A percentile compares a stretch with the other conserved stretches of the same genome.
Conservation (phyloP, 1,140 invertebrate species). For the Pogonomyrmex barbatus region DNA sequence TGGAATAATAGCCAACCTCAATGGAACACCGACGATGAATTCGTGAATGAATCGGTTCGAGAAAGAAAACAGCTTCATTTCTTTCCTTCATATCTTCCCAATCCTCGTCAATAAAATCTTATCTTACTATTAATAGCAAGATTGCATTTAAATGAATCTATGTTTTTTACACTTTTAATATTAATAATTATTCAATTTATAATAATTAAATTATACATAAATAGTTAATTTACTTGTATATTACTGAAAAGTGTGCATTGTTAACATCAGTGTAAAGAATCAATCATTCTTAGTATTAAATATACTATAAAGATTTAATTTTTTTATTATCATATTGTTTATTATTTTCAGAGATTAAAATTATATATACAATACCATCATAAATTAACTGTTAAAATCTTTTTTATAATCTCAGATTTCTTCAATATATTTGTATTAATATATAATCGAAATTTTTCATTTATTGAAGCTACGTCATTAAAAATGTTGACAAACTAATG, state of each 20-base stretch:
- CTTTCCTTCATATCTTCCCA: background rate
- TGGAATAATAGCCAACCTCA: slow-evolving; percentile 31
- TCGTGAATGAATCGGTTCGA: slow-evolving; percentile 51
- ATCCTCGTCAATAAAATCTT: background rate
- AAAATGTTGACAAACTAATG: background rate
- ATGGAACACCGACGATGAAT: slow-evolving; percentile 30
- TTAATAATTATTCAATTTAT: background rate
- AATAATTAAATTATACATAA: background rate
- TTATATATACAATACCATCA: background rate
- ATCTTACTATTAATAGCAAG: background rate
- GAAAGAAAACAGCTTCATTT: slow-evolving; percentile 23
- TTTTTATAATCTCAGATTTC: background rate
- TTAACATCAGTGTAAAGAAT: background rate
- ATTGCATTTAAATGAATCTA: background rate
- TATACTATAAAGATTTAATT: background rate
- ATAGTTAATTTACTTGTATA: background rate
- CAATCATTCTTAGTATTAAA: background rate
- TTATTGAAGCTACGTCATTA: background rate
- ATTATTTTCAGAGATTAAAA: slow-evolving; percentile 2
- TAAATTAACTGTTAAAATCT: background rate
- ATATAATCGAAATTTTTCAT: background rate
- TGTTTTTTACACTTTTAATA: background rate
- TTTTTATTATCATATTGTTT: background rate
- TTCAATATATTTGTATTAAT: background rate
- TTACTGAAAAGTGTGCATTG: background rate